Base-by-base conservation (phyloP, 2,113 vertebrate species). In the Istiophorus platypterus region DNA sequence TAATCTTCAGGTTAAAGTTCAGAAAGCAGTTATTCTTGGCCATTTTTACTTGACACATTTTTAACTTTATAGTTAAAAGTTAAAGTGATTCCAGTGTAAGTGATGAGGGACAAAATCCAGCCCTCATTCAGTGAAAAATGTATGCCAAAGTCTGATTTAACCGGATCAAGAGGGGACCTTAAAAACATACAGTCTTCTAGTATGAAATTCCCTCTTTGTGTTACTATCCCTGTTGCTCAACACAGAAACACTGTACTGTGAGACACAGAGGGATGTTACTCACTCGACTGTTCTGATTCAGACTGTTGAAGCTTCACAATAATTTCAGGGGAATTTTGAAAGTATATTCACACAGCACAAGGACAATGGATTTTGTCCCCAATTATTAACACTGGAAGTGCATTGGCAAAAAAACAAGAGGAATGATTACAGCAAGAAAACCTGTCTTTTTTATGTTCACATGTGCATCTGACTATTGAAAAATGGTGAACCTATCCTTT, bases 201-300 rank as follows among this genome's bases (percentile, higher is more conserved):
- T n/a, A 62, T 39, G 59, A 42, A 10, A 42, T 64, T 42, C 37
- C 14, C 41, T 65, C 63, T 45, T 45, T 65, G 39, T 65, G 63
- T 45, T 45, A 24, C 24, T 45, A 1, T 7, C 22, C 61, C 37
- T n/a, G 22, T 22, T n/a, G 34, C 61, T 63, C 31, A 39, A 63
- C 31, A 63, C 59, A 63, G 61, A 41, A 63, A 63, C 22, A 24
- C 61, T 63, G 49, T n/a, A 2, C 9, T 1, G 10, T 2, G 22
- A 54, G 24, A 49, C 47, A 20, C 17, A 49, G 45, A 9, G 14
- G 3, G 42, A 45, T 22, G 20, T 2, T 22, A 51, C 49, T 52
- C 49, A 34, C 31, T 34, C 6, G 6, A 34, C 6, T 34, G 3
- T 3, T 34, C 6, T 34, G 6, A 34, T 6, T 34, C 31, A 34